A percentile compares a stretch with the other conserved stretches of the same genome.
Conservation (phyloP, 2,888 invertebrate species). For the Patella pellucida region DNA sequence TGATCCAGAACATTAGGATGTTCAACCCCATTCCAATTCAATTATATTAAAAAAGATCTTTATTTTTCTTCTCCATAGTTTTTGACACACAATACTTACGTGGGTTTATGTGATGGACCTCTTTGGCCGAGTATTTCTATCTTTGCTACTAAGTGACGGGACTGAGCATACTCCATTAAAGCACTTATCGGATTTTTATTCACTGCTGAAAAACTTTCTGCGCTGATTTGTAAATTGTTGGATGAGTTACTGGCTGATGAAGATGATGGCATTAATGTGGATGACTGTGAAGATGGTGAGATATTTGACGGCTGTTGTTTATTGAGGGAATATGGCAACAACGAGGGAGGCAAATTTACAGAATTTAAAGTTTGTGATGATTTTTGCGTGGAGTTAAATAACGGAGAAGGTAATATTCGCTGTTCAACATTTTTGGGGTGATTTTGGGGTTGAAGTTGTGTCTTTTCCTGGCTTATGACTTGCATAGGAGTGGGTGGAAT, state of each 20-base stretch:
- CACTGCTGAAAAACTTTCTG: constrained; percentile 67
- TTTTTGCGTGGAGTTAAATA: background rate
- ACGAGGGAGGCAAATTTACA: no score
- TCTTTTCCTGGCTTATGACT: background rate
- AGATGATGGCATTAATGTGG: background rate
- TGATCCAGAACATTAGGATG: no score
- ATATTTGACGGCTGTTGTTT: constrained; percentile 7
- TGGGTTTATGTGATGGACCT: constrained; percentile 71
- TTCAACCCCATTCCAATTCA: no score
- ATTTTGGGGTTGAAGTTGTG: no score
- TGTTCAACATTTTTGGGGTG: no score
- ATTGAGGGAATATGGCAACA: no score
- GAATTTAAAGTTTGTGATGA: constrained; percentile 14
- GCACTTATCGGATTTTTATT: constrained; percentile 72
- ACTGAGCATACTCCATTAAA: constrained; percentile 72
- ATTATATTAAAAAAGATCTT: no score
- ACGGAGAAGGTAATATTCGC: background rate
- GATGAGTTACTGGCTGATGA: constrained; percentile 2
- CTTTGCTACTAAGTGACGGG: constrained; percentile 61
- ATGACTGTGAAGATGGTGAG: background rate
- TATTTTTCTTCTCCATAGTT: no score
- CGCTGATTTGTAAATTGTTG: constrained; percentile 41
- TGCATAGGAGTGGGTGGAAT: constrained; percentile 8
- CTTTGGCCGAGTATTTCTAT: constrained; percentile 65
- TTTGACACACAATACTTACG: constrained; percentile 50